Conservation (phyloP, 2,113 vertebrate species). For the Chionis minor region DNA sequence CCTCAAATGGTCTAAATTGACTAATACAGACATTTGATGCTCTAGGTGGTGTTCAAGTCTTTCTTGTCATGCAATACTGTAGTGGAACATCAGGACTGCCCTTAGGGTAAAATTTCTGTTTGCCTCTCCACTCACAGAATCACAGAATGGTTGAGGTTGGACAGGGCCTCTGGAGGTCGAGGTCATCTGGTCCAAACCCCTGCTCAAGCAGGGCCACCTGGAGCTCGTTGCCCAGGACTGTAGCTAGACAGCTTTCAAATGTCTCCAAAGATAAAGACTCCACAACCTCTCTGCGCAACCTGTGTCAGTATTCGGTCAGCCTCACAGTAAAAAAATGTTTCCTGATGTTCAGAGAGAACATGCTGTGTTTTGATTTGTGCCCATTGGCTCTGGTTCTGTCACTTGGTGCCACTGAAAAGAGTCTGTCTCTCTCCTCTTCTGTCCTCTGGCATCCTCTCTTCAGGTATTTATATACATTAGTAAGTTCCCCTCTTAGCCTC, state of each 20-base stretch:
- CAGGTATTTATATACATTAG: neutral
- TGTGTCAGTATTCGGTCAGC: neutral
- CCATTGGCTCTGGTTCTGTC: neutral
- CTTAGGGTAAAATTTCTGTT: neutral
- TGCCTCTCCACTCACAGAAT: neutral
- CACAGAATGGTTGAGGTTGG: neutral
- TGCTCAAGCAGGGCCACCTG: neutral
- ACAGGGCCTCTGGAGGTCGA: neutral
- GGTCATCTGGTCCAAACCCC: neutral
- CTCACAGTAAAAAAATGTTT: neutral
- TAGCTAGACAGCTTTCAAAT: neutral
- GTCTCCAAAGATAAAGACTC: neutral
- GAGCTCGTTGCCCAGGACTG: neutral
- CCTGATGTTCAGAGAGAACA: neutral
- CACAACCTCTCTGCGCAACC: neutral
- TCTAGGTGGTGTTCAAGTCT: neutral
- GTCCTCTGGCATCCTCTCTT: neutral
- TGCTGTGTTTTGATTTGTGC: neutral
- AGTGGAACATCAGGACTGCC: neutral
- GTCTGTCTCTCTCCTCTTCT: neutral
- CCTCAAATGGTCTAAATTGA: neutral
- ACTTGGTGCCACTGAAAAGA: neutral
- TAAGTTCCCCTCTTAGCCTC: neutral
- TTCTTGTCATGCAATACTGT: neutral
- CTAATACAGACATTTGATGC: neutral